Evolutionary conservation across 2,888 invertebrate genomes (phyloP).

Genomic region (Lordiphosa andalusiaca): DNA sequence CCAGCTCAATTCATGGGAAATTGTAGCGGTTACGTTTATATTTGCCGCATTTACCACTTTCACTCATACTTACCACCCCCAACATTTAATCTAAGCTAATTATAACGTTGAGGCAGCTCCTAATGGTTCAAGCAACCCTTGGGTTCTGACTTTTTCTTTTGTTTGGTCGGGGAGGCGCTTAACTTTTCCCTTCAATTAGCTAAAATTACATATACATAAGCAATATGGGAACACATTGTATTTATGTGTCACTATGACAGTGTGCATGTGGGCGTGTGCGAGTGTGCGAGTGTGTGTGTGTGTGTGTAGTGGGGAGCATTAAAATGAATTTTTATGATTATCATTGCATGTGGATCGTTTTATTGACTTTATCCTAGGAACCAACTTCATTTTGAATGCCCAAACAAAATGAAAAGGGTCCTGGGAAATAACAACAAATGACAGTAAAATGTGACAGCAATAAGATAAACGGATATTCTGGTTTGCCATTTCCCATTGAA

Average conservation of each 20-base stretch:
- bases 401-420: too few species aligned
- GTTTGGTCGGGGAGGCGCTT: not conserved
- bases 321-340: constrained; percentile 60
- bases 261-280: not conserved
- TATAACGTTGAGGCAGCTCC: constrained; percentile 5
- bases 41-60: not conserved
- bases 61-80: not conserved
- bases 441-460: too few species aligned
- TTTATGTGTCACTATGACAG: not conserved
- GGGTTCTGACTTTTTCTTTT: constrained; percentile 1
- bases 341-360: constrained; percentile 57
- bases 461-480: too few species aligned
- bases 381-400: constrained; percentile 18
- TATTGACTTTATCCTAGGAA: constrained; percentile 40
- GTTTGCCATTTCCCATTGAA: too few species aligned
- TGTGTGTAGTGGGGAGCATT: constrained; percentile 27
- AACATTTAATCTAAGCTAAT: constrained; percentile 10
- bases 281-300: constrained; percentile 3
- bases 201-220: constrained; percentile 32
- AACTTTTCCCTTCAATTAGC: constrained; percentile 41
- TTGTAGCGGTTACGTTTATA: constrained; percentile 1
- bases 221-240: constrained; percentile 19
- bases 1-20: not conserved
- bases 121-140: constrained; percentile 1
- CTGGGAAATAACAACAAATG: too few species aligned